phyloP scores from a whole-genome alignment of 2,113 vertebrate species.

The Rhinichthys klamathensis region DNA sequence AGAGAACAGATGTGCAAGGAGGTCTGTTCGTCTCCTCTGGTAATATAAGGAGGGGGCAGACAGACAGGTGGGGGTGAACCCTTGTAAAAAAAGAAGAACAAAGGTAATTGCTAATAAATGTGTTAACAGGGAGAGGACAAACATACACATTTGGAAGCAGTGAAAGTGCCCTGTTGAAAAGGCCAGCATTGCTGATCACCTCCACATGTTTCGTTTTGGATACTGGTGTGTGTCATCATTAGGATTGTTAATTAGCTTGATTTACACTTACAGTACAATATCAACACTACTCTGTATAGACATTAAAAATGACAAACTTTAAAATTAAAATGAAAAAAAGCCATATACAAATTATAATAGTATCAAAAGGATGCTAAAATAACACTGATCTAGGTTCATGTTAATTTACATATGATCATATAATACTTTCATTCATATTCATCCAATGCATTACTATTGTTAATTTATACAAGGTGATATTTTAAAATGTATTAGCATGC shows the following conservation, averaged over 20 bases:
- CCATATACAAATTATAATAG: background rate
- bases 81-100: slow-evolving; percentile 29
- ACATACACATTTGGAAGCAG: background rate
- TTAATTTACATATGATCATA: background rate
- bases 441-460: background rate
- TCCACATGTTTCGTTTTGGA: slow-evolving; percentile 13
- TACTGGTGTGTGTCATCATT: background rate
- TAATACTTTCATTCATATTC: too few relatives aligned
- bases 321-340: background rate
- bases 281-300: background rate
- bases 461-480: background rate
- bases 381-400: background rate
- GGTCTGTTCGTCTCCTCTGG: slow-evolving; percentile 6
- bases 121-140: background rate
- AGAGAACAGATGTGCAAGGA: background rate
- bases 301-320: background rate
- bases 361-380: background rate
- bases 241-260: background rate
- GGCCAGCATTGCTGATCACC: background rate
- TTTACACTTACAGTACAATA: background rate
- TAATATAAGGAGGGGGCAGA: background rate
- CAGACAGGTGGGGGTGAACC: slow-evolving; percentile 3
- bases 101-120: background rate
- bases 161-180: background rate
- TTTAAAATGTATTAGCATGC: background rate